A percentile compares a stretch with the other conserved stretches of the same genome.
Evolutionary conservation across 2,797 vertebrate genomes (phyloP).

Genomic region (Manis crassicaudata): DNA sequence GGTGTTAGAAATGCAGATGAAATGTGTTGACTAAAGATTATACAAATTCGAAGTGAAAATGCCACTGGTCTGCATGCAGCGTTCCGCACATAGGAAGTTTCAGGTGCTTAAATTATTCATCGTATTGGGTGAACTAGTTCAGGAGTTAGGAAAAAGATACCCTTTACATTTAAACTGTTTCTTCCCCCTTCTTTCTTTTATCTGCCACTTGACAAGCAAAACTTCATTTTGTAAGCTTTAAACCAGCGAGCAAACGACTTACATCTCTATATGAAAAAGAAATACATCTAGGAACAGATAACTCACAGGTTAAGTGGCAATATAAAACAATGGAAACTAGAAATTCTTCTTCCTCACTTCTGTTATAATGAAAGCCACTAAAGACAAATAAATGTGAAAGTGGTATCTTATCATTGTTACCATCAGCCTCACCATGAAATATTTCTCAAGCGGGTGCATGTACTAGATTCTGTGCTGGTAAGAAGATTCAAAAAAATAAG

Average conservation of each 20-base stretch:
- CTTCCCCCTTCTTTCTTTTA: constrained; percentile 81
- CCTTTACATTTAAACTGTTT: constrained; percentile 85
- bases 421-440: not conserved
- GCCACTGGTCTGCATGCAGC: constrained; percentile 92
- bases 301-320: not conserved
- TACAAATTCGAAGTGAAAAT: constrained; percentile 99
- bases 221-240: constrained; percentile 75
- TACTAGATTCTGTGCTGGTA: not conserved
- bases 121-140: constrained; percentile 91
- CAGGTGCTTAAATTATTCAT: constrained; percentile 96
- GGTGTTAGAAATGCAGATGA: constrained; percentile 99
- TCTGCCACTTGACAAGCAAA: constrained; percentile 83
- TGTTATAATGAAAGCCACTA: not conserved
- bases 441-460: not conserved
- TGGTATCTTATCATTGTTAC: not conserved
- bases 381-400: not conserved
- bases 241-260: constrained; percentile 53
- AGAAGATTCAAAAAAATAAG: not conserved
- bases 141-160: constrained; percentile 86
- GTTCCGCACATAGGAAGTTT: constrained; percentile 92
- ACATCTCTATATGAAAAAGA: not conserved
- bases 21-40: constrained; percentile 96
- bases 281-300: not conserved
- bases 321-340: constrained; percentile 6
- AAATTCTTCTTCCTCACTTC: not conserved